phyloP scores from a whole-genome alignment of 2,113 vertebrate species.

The Scomber colias region DNA sequence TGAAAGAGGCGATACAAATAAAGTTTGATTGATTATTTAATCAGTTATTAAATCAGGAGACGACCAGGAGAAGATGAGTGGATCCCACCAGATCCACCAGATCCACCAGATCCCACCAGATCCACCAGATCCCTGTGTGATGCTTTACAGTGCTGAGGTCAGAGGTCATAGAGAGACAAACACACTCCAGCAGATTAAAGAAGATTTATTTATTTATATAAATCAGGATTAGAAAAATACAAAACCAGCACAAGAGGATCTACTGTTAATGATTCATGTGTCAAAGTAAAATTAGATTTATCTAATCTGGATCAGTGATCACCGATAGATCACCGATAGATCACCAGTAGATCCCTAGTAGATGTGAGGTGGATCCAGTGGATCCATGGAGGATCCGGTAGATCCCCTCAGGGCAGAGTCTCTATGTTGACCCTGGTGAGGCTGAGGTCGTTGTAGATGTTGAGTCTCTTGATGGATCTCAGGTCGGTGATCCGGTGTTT shows the following conservation, averaged over 20 bases:
- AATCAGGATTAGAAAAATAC: not conserved
- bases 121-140: too few species aligned
- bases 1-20: too few species aligned
- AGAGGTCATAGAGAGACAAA: not conserved
- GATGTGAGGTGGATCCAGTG: not conserved
- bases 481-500: conserved; percentile 45
- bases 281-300: not conserved
- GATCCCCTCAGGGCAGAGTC: conserved; percentile 2
- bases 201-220: conserved; percentile 30
- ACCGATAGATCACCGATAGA: not conserved
- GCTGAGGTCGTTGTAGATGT: conserved; percentile 44
- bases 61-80: too few species aligned
- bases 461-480: conserved; percentile 2
- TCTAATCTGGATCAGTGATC: not conserved
- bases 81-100: too few species aligned
- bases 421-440: conserved; percentile 35
- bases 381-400: not conserved
- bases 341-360: not conserved
- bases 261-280: not conserved
- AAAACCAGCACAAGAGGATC: not conserved
- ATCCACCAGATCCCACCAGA: too few species aligned
- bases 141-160: not conserved
- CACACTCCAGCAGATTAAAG: conserved; percentile 1
- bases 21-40: too few species aligned
- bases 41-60: too few species aligned